Conservation (phyloP, 1,140 invertebrate genomes). For the Drosophila prosaltans region DNA sequence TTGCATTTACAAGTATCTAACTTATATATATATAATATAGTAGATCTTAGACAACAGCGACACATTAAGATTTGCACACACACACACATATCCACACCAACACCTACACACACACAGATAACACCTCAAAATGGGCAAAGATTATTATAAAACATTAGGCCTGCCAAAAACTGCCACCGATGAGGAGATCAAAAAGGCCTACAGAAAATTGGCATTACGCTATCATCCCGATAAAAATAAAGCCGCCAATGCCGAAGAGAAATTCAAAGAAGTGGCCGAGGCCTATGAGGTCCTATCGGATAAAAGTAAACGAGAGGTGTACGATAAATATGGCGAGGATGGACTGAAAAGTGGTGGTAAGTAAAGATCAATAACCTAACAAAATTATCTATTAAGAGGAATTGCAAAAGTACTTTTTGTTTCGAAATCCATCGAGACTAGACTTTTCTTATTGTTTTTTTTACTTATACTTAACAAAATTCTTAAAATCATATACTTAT, state of each 20-base stretch:
- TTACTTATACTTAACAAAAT: no score
- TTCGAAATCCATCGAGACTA: no score
- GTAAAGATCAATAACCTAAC: not conserved
- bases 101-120: conserved; percentile 45
- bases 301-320: conserved; percentile 96
- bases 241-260: conserved; percentile 95
- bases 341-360: conserved; percentile 91
- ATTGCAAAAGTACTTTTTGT: no score
- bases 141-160: conserved; percentile 98
- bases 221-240: conserved; percentile 99
- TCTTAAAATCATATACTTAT: no score
- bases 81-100: not conserved
- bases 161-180: conserved; percentile 93
- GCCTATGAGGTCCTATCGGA: conserved; percentile 99
- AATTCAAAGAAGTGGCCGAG: conserved; percentile 99
- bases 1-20: not conserved
- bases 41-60: conserved; percentile 5
- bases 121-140: conserved; percentile 93
- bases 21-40: not conserved
- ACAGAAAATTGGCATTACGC: conserved; percentile 97
- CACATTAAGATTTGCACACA: conserved; percentile 9
- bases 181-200: conserved; percentile 99
- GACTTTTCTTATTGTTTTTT: no score
- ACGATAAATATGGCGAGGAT: conserved; percentile 98
- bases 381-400: no score